A percentile compares a stretch with the other conserved stretches of the same genome.
phyloP scores from a whole-genome alignment of 2,888 invertebrate genomes.

The Trimorus sp. region DNA sequence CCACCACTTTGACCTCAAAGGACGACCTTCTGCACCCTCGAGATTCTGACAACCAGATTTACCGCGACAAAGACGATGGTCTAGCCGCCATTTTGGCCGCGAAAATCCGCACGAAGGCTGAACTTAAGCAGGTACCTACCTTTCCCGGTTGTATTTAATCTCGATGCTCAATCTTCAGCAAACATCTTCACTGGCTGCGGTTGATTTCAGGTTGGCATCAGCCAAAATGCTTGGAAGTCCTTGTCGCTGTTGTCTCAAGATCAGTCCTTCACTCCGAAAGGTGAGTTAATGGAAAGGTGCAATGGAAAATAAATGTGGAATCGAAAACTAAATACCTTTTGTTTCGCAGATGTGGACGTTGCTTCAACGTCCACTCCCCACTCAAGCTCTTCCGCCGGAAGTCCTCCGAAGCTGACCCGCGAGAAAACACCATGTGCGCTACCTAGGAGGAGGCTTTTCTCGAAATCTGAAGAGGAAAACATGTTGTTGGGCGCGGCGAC shows the following conservation, averaged over 20 bases:
- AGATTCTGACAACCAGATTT: conserved; percentile 77
- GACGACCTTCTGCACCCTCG: conserved; percentile 76
- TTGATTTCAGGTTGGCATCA: conserved; percentile 74
- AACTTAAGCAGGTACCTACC: conserved; percentile 84
- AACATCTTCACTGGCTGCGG: not conserved
- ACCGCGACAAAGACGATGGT: conserved; percentile 82
- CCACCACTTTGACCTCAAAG: conserved; percentile 76
- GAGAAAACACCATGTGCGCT: conserved; percentile 79
- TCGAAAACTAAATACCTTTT: too few species aligned
- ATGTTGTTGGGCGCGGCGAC: conserved; percentile 70
- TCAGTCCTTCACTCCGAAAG: conserved; percentile 73
- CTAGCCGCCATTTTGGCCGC: conserved; percentile 87
- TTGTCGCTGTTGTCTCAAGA: conserved; percentile 71
- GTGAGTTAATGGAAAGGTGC: conserved; percentile 65
- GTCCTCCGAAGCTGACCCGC: conserved; percentile 82
- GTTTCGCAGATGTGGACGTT: conserved; percentile 67
- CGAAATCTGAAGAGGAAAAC: conserved; percentile 84
- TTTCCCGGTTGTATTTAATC: too few species aligned
- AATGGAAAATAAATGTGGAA: not conserved
- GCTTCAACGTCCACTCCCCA: conserved; percentile 77
- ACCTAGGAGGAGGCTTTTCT: conserved; percentile 83
- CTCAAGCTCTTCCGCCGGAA: conserved; percentile 77
- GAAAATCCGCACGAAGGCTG: conserved; percentile 93
- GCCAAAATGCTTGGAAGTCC: conserved; percentile 74
- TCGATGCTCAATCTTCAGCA: too few species aligned